phyloP scores from a whole-genome alignment of 2,888 invertebrate species.

The Rhingia rostrata region DNA sequence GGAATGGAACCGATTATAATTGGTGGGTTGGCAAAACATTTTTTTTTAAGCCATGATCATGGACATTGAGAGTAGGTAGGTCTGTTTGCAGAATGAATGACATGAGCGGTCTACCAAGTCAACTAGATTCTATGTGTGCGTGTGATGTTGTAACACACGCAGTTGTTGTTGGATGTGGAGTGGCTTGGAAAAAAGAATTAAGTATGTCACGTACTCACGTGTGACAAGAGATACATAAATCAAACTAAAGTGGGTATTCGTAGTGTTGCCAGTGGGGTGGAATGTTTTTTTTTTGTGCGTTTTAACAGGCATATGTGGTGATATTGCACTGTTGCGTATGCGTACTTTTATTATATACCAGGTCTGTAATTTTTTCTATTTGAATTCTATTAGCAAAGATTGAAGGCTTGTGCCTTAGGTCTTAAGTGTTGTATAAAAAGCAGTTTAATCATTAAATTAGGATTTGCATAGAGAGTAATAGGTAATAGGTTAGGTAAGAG shows the following conservation, averaged over 20 bases:
- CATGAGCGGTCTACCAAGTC: slow-evolving; percentile 10
- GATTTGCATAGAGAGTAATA: too few species aligned
- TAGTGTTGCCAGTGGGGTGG: slow-evolving; percentile 29
- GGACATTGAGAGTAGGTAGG: slow-evolving; percentile 41
- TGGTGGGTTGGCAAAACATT: slow-evolving; percentile 49
- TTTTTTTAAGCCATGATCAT: slow-evolving; percentile 41
- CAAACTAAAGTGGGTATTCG: slow-evolving; percentile 24
- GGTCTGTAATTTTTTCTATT: too few species aligned
- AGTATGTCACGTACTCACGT: slow-evolving; percentile 54
- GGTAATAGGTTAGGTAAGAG: too few species aligned
- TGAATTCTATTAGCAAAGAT: too few species aligned
- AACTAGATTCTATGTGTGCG: slow-evolving; percentile 17
- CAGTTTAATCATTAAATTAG: too few species aligned
- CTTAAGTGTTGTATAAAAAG: too few species aligned
- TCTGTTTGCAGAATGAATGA: slow-evolving; percentile 14
- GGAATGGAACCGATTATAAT: slow-evolving; percentile 2
- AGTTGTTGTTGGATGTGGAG: slow-evolving; percentile 23
- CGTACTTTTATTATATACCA: too few species aligned
- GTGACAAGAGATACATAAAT: slow-evolving; percentile 45
- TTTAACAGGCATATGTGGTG: too few species aligned
- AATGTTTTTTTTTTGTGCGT: not conserved
- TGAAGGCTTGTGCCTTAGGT: too few species aligned
- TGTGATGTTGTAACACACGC: not conserved
- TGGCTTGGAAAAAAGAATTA: slow-evolving; percentile 10
- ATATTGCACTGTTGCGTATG: too few species aligned